Percentiles rank a stretch among this genome's conserved stretches.
Conservation (phyloP, 2,888 invertebrate species). For the Acronicta leporina region DNA sequence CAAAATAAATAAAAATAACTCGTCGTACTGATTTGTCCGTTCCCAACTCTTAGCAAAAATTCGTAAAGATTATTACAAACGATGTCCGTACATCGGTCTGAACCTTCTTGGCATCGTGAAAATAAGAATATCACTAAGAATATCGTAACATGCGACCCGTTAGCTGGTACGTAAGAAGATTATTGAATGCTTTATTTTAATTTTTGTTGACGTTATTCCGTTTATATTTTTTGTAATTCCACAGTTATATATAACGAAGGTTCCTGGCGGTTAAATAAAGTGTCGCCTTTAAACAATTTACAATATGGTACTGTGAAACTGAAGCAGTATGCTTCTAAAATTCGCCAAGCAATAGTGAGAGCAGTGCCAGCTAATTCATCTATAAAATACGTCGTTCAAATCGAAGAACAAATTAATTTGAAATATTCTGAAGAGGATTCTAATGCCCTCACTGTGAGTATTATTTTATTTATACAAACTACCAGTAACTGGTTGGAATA, state of each 20-base stretch:
- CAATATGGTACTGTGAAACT: conserved; percentile 73
- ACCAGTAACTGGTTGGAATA: too few species aligned
- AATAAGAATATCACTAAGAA: conserved; percentile 40
- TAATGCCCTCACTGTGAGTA: conserved; percentile 75
- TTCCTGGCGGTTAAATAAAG: conserved; percentile 76
- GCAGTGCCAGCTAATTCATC: conserved; percentile 65
- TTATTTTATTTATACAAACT: too few species aligned
- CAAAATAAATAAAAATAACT: too few species aligned
- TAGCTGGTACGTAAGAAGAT: conserved; percentile 66
- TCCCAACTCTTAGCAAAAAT: too few species aligned
- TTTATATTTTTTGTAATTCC: conserved; percentile 39
- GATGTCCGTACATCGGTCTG: conserved; percentile 50
- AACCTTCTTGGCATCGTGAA: conserved; percentile 51
- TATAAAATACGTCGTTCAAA: conserved; percentile 71
- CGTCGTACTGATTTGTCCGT: too few species aligned
- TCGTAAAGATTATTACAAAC: too few species aligned
- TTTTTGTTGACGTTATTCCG: neutral
- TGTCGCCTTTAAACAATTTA: conserved; percentile 80
- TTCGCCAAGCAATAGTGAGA: conserved; percentile 76
- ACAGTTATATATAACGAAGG: conserved; percentile 82
- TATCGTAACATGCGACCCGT: conserved; percentile 59
- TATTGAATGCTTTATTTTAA: neutral
- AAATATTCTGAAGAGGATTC: conserved; percentile 79
- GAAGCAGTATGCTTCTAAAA: conserved; percentile 81
- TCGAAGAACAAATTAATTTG: conserved; percentile 73